Evolutionary conservation across 2,113 vertebrate genomes (phyloP), one percentile per base, ranked within the genome.

Genomic region (Dromaius novaehollandiae): DNA sequence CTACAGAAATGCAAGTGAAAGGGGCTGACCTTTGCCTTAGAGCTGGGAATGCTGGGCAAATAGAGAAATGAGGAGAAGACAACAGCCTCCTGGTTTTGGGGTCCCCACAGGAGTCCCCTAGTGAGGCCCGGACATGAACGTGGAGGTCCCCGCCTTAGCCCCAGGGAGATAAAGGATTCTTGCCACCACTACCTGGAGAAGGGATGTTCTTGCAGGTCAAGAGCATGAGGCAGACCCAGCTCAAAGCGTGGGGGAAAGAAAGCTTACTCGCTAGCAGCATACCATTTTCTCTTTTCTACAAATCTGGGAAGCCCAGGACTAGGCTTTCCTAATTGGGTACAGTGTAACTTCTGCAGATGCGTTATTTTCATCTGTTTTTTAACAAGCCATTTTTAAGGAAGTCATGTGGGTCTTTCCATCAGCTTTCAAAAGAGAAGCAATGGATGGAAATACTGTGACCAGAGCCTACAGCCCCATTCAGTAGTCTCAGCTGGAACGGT

Each of bases 31-130:
- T 24, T 48, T 77, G 78, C 42, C 61, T 91, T 65, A 88, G 58
- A 91, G 48, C 21, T 71, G 25, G 28, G 38, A 89, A 73, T 1
- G 3, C 42, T 65, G 25, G 25, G 26, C 32, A 73, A 82, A 69
- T 0, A 0, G 22, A 70, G 36, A 58, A 80, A 74, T 0, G 2
- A 78, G 26, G 2, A 78, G 26, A 74, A 11, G 25, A 13, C 0
- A 4, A 36, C 19, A 63, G 34, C 22, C 7, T 48, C 18, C 14
- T 64, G 22, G 40, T 53, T 77, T 14, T 56, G 48, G 30, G 25
- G 4, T 42, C 25, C 6, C 40, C 53, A 17, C 1, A 44, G 34
- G 25, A 90, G 44, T 7, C 18, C 36, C n/a, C 18, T 13, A 8
- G 4, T 20, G 36, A 84, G 13, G 13, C 26, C 18, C 56, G n/a